Percentiles rank a stretch among this genome's conserved stretches.
These are phyloP conservation scores for Lasioglossum pauxillum DNA, from an alignment of 2,888 invertebrate species.

Conservation along the genomic window DNA sequence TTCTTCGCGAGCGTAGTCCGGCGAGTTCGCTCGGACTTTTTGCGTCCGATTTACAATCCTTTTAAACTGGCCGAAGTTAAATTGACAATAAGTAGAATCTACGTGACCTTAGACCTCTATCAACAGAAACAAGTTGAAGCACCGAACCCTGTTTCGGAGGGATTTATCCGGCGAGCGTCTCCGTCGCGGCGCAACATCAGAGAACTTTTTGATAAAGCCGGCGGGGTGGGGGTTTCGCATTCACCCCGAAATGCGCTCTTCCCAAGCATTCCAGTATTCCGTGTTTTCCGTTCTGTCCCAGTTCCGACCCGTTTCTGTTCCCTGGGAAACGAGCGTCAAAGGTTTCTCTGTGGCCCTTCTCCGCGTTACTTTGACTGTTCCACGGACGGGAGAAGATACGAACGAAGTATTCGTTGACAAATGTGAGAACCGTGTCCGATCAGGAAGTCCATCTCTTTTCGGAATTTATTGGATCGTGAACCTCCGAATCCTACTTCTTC, in stretches of 20 bases:
- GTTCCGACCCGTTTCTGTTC: neutral
- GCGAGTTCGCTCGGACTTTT: neutral
- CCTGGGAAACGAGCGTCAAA: slow-evolving; percentile 2
- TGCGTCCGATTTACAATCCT: slow-evolving; percentile 7
- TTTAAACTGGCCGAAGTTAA: slow-evolving; percentile 4
- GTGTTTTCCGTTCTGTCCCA: slow-evolving; percentile 2
- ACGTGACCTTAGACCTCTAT: neutral
- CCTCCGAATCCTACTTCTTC: neutral
- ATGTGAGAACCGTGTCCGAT: slow-evolving; percentile 27
- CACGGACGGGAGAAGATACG: neutral
- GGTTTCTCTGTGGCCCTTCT: neutral
- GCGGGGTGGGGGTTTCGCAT: neutral
- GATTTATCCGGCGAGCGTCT: neutral
- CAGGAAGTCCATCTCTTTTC: neutral
- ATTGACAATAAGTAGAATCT: slow-evolving; percentile 11
- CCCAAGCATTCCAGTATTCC: neutral
- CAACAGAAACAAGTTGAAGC: neutral
- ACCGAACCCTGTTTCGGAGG: neutral
- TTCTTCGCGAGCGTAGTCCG: neutral
- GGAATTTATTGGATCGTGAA: slow-evolving; percentile 9
- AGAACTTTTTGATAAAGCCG: neutral
- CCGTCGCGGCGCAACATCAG: neutral
- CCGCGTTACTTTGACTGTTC: neutral
- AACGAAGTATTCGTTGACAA: slow-evolving; percentile 16
- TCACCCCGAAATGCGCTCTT: neutral